phyloP scores from a whole-genome alignment of 2,113 vertebrate genomes.

The Xiphophorus hellerii region DNA sequence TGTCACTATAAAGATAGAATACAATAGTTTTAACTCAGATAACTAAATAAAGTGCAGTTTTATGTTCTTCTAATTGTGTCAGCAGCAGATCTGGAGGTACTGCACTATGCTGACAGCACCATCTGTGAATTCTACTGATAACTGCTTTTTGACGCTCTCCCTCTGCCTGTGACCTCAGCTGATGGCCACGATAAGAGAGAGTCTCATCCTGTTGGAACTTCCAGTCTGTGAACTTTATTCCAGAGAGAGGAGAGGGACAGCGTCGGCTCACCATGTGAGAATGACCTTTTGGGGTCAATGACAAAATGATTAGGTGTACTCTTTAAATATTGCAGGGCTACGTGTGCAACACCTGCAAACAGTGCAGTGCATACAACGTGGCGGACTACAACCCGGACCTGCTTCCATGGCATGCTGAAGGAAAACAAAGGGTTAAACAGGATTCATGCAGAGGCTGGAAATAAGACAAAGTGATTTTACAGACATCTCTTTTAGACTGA shows the following conservation, averaged over 20 bases:
- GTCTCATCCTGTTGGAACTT: background rate
- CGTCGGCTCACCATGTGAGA: background rate
- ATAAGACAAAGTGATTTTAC: background rate
- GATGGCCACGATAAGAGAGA: background rate
- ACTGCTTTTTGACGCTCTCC: background rate
- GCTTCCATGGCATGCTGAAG: background rate
- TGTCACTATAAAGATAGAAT: background rate
- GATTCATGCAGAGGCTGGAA: background rate
- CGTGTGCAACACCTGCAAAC: background rate
- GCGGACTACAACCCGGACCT: background rate
- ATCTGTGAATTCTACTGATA: background rate
- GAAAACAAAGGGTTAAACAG: background rate
- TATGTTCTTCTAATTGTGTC: background rate
- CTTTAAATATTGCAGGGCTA: background rate
- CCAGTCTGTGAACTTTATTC: constrained; percentile 3
- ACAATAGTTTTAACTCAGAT: background rate
- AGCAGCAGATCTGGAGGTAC: background rate
- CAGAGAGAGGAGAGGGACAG: background rate
- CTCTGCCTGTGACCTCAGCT: constrained; percentile 21
- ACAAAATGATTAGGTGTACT: background rate
- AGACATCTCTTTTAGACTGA: background rate
- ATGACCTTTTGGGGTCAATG: background rate
- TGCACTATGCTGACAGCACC: background rate
- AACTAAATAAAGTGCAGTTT: background rate
- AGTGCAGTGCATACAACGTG: background rate